Base-by-base conservation (phyloP, 1,140 invertebrate genomes). In the Zaprionus ornatus region DNA sequence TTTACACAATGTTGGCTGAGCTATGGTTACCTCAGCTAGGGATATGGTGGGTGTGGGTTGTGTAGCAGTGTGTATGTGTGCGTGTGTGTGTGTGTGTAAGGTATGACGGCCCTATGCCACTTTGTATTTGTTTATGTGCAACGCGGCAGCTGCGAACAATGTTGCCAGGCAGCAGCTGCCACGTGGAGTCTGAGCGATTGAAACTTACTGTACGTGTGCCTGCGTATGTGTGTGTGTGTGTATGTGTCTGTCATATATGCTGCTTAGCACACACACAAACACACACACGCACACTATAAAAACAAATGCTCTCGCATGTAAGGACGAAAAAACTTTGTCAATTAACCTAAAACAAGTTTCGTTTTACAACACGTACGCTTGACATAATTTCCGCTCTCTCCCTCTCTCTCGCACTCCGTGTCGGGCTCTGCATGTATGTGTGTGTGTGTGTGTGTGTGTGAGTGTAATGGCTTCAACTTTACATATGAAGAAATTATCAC, bases 341-440 rank as follows among this genome's bases (percentile, higher is more conserved):
- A 90, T 90, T 90, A 90, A 90, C 85, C 85, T 88, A 88, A 84
- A 90, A 88, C 79, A 84, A 88, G 85, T 88, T 90, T 80, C 68
- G 85, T 78, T 88, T 85, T 90, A 88, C 77, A 80, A 74, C 81
- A 88, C 74, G 80, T 80, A 88, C 74, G 80, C 77, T 83, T 88
- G 80, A 82, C 84, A 88, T 88, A 79, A 84, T 84, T 84, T 71
- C 80, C 74, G 67, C 48, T 27, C 37, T 40, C 15, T 23, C 48
- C 54, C 35, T 54, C 57, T 57, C 60, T 60, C 35, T 25, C 25
- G 54, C 37, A 48, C 50, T 69, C 32, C 55, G 37, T 48, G 19
- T 69, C 12, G 64, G 42, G 61, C 40, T 56, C 50, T 67, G 59
- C 35, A 50, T 27, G 9, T 61, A 45, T 62, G 40, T 50, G 37